A percentile compares a stretch with the other conserved stretches of the same genome.
Conservation (phyloP, 2,113 vertebrate genomes). For the Jacana jacana region DNA sequence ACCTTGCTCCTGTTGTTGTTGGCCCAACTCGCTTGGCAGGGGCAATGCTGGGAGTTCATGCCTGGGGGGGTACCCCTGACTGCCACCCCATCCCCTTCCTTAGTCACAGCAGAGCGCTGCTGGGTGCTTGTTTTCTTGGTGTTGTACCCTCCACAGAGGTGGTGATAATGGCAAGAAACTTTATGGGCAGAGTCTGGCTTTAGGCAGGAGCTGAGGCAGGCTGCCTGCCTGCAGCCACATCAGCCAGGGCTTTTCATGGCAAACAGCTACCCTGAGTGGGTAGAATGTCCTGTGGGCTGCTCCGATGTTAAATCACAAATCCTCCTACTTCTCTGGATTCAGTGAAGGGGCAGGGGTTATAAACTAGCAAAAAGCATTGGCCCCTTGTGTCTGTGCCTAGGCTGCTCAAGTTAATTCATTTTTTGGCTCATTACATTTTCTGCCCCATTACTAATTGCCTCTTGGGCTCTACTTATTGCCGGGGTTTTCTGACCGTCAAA, state of each 20-base stretch:
- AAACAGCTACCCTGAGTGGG: background rate
- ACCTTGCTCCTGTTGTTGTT: background rate
- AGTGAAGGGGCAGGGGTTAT: conserved; percentile 1
- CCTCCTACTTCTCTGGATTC: background rate
- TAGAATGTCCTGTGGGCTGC: background rate
- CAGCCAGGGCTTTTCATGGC: background rate
- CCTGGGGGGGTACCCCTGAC: accelerated
- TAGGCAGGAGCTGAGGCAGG: background rate
- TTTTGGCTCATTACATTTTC: conserved; percentile 67
- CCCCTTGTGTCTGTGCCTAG: conserved; percentile 26
- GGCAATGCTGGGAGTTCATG: accelerated
- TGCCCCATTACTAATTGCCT: conserved; percentile 61
- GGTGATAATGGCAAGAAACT: background rate
- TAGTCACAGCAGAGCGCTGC: accelerated
- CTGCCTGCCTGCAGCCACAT: background rate
- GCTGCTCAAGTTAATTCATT: conserved; percentile 65
- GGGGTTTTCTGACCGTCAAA: conserved; percentile 59
- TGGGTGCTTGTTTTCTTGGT: background rate
- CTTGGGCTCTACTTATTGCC: conserved; percentile 53
- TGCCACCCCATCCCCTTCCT: background rate
- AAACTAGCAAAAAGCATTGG: conserved; percentile 42
- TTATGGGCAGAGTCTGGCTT: background rate
- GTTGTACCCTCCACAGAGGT: background rate
- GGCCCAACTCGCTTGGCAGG: background rate
- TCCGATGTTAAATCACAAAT: background rate